Percentiles rank a stretch among this genome's conserved stretches.
Conservation (phyloP, 2,113 vertebrate genomes). For the Speoplatyrhinus poulsoni region DNA sequence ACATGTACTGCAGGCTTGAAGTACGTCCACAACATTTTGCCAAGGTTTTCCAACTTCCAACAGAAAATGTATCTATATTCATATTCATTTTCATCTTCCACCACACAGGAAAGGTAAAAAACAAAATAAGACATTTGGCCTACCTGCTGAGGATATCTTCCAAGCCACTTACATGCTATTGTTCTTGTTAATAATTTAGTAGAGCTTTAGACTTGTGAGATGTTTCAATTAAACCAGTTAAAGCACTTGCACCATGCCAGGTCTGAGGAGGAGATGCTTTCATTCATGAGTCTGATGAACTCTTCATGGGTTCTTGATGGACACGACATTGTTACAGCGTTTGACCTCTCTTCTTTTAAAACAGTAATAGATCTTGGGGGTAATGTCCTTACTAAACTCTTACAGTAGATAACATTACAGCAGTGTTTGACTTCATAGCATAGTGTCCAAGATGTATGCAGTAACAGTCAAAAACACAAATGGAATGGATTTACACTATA, state of each 20-base stretch:
- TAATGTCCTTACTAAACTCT: slow-evolving; percentile 5
- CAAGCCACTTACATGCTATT: slow-evolving; percentile 73
- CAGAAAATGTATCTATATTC: background rate
- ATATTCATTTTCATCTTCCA: background rate
- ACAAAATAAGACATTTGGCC: slow-evolving; percentile 75
- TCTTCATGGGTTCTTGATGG: slow-evolving; percentile 73
- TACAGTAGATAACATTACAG: too few relatives aligned
- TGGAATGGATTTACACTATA: too few relatives aligned
- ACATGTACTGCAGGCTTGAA: too few relatives aligned
- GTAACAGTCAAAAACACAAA: too few relatives aligned
- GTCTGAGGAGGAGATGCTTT: slow-evolving; percentile 77
- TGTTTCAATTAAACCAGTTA: background rate
- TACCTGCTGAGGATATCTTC: slow-evolving; percentile 68
- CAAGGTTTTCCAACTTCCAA: background rate
- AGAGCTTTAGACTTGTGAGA: background rate
- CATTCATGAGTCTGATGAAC: slow-evolving; percentile 79
- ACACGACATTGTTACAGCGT: slow-evolving; percentile 72
- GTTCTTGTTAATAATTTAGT: background rate
- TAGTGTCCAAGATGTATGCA: background rate
- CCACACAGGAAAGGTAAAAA: slow-evolving; percentile 75
- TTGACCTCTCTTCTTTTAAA: slow-evolving; percentile 71
- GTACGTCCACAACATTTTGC: too few relatives aligned
- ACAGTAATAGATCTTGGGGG: slow-evolving; percentile 74
- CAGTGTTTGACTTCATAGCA: too few relatives aligned
- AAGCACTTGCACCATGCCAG: slow-evolving; percentile 34